Evolutionary conservation across 2,888 invertebrate genomes (phyloP), one percentile per base, ranked within the genome.

Genomic region (Boloria euphrosyne): DNA sequence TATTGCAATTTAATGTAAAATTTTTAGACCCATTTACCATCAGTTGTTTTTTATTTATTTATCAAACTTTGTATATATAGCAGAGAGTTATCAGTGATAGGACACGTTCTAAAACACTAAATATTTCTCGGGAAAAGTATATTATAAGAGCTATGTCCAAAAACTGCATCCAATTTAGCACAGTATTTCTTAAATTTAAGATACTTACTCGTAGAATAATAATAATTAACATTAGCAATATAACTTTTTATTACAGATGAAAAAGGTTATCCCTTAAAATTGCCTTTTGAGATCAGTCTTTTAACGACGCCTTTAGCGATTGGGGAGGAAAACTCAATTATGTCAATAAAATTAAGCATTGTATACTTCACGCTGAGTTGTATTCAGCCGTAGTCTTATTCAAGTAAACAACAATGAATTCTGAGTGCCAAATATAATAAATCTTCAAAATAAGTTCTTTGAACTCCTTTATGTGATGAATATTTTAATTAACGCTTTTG

Each of bases 261-360:
- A 49, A 59, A 59, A 49, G 59, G 14, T 59, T 59, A 49, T 49
- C 27, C 38, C 14, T 59, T 49, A 49, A 59, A 59, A 59, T 49
- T 46, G 31, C 47, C 59, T 16, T 49, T 49, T 17, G 17, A 49
- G 27, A 49, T 59, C 49, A 59, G 27, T 47, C 47, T 49, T 59
- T 49, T 49, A 59, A 49, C 31, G 49, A 49, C 49, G 38, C 59
- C 59, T 59, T 59, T 59, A 59, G 49, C 59, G 49, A 59, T 59
- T 38, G 59, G 31, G 38, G 49, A 16, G 49, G 47, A 31, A 17
- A 59, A 49, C 59, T 59, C 49, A 38, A 38, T 59, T 59, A 49
- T 31, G 49, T 49, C 59, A 59, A 59, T 49, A 49, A 38, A 59
- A 49, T 59, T 14, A 59, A 59, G 17, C 31, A 47, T 49, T 49